Evolutionary conservation across 2,113 vertebrate genomes (phyloP), one percentile per base, ranked within the genome.

Genomic region (Brienomyrus brachyistius): DNA sequence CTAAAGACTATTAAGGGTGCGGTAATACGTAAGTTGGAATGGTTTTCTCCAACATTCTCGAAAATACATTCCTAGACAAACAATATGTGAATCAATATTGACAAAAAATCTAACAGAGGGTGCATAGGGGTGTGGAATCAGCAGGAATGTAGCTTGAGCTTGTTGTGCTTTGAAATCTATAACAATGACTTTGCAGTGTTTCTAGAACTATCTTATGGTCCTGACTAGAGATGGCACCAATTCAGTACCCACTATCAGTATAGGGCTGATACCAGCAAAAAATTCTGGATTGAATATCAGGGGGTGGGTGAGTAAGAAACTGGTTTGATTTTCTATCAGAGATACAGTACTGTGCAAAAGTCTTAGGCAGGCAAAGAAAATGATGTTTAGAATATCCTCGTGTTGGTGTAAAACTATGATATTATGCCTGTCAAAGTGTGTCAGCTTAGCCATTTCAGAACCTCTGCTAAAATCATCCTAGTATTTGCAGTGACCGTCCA

Each of bases 31-130:
- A 48, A n/a, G 35, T 48, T 48, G 82, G 82, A 23, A 84, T 45
- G 82, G 45, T 84, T 48, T 84, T 84, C 43, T 84, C 19, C 21
- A 84, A 43, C 8, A 48, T 47, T 47, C 45, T 84, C 5, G 17
- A 56, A 48, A 45, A 84, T 4, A n/a, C 82, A 45, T 45, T 45
- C 80, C 43, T 83, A 40, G 35, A 4, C 82, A 47, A 84, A 84
- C 45, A 84, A 84, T 47, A n/a, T 84, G 43, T 48, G 82, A 84
- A 48, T 84, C 35, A 84, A 84, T 84, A 84, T 84, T 84, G 82
- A 84, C 82, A 84, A 84, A 48, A 84, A 84, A 48, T 23, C 21
- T 40, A 77, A 40, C 35, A 43, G 27, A 35, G 0, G 13, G 19
- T 23, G 17, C 10, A 23, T 17, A 48, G 45, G 40, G 80, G 80